Percentiles rank a stretch among this genome's conserved stretches.
Conservation (phyloP, 2,797 vertebrate genomes). For the Microctenopoma stevenorrisi region DNA sequence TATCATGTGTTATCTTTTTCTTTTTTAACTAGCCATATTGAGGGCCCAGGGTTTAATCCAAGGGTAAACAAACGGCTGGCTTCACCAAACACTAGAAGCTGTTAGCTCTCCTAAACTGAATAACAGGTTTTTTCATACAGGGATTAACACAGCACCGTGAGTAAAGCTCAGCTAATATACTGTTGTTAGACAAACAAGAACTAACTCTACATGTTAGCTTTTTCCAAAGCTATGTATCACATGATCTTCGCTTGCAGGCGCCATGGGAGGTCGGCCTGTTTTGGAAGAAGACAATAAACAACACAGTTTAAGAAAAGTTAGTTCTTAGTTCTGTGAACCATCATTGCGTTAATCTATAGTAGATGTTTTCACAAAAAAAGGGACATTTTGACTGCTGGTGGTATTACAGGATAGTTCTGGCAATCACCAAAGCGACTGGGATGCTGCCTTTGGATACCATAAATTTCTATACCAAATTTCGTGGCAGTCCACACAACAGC, state of each 20-base stretch:
- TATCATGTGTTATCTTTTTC: slow-evolving; percentile 13
- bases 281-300: no score
- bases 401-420: background rate
- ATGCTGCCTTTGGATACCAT: background rate
- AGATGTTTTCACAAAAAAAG: background rate
- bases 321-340: background rate
- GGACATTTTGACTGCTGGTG: background rate
- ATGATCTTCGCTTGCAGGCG: background rate
- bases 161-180: background rate
- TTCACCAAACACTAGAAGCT: background rate
- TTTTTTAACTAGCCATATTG: slow-evolving; percentile 4
- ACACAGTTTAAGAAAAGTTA: no score
- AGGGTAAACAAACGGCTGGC: slow-evolving; percentile 7
- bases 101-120: background rate
- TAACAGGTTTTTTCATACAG: background rate
- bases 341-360: background rate
- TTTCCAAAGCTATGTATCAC: background rate
- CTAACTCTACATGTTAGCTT: background rate
- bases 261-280: background rate
- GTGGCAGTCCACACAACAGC: background rate
- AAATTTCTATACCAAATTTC: background rate
- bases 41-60: slow-evolving; percentile 15
- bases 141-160: slow-evolving; percentile 11
- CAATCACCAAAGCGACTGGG: no score
- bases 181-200: background rate